A percentile compares a stretch with the other conserved stretches of the same genome.
Conservation (phyloP, 2,888 invertebrate species). For the Drosophila limbata region DNA sequence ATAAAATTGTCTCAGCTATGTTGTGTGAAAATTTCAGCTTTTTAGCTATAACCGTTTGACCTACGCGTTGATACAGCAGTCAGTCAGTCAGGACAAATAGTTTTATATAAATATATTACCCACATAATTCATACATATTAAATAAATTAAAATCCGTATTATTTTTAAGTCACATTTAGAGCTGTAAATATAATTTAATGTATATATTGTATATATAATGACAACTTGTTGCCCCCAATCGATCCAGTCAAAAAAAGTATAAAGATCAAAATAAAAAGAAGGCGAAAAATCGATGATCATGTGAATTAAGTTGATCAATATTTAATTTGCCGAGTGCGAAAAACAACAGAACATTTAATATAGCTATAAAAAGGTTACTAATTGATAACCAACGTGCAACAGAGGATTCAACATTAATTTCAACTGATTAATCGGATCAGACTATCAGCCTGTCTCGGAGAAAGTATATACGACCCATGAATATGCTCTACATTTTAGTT, state of each 20-base stretch:
- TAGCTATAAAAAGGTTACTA: constrained; percentile 67
- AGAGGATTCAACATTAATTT: constrained; percentile 30
- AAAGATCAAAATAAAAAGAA: constrained; percentile 4
- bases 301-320: constrained; percentile 64
- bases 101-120: too few species aligned
- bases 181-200: too few species aligned
- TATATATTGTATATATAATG: too few species aligned
- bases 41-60: too few species aligned
- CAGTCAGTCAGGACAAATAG: too few species aligned
- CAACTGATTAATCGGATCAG: constrained; percentile 8
- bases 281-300: constrained; percentile 61
- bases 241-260: constrained; percentile 7
- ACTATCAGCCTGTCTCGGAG: background rate
- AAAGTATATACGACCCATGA: background rate
- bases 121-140: too few species aligned
- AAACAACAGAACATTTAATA: constrained; percentile 75
- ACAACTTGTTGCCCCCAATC: constrained; percentile 17
- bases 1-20: too few species aligned
- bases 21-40: too few species aligned
- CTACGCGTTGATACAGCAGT: too few species aligned
- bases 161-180: too few species aligned
- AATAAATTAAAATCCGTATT: too few species aligned
- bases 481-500: background rate
- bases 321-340: constrained; percentile 60
- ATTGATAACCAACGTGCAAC: constrained; percentile 52